phyloP scores from a whole-genome alignment of 2,113 vertebrate species.

The Lepisosteus oculatus region DNA sequence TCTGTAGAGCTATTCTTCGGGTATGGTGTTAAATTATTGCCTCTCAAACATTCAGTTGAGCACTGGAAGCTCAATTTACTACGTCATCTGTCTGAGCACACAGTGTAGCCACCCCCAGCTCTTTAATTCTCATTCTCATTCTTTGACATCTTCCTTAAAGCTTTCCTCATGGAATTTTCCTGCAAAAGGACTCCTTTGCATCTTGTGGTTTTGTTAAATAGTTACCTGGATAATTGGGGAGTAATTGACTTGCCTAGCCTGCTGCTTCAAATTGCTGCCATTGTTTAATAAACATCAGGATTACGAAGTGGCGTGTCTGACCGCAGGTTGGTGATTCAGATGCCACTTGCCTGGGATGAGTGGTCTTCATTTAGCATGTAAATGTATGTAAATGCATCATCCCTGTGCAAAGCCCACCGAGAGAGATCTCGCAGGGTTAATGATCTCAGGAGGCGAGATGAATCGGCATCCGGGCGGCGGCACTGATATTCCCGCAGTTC shows the following conservation, averaged over 20 bases:
- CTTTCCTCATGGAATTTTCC: too few species aligned
- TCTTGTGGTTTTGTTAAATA: slow-evolving; percentile 50
- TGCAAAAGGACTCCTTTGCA: slow-evolving; percentile 17
- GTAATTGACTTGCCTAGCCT: slow-evolving; percentile 69
- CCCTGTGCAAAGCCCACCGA: slow-evolving; percentile 50
- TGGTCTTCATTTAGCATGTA: slow-evolving; percentile 46
- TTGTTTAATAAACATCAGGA: slow-evolving; percentile 72
- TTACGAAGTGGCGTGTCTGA: slow-evolving; percentile 50
- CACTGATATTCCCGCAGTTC: slow-evolving; percentile 58
- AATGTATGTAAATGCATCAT: slow-evolving; percentile 43
- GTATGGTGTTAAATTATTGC: too few species aligned
- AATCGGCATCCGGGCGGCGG: slow-evolving; percentile 68
- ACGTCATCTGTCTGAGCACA: too few species aligned
- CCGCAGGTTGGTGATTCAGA: slow-evolving; percentile 19
- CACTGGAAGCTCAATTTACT: too few species aligned
- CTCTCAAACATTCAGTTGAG: too few species aligned
- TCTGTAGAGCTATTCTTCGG: too few species aligned
- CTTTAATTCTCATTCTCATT: too few species aligned
- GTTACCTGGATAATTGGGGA: slow-evolving; percentile 67
- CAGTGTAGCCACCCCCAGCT: too few species aligned
- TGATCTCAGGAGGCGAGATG: slow-evolving; percentile 70
- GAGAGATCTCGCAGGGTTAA: slow-evolving; percentile 69
- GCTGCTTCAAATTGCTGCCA: slow-evolving; percentile 54
- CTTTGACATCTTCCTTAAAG: too few species aligned
- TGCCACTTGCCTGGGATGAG: slow-evolving; percentile 31